Conservation (phyloP, 1,140 invertebrate genomes). For the Drosophila neocordata region DNA sequence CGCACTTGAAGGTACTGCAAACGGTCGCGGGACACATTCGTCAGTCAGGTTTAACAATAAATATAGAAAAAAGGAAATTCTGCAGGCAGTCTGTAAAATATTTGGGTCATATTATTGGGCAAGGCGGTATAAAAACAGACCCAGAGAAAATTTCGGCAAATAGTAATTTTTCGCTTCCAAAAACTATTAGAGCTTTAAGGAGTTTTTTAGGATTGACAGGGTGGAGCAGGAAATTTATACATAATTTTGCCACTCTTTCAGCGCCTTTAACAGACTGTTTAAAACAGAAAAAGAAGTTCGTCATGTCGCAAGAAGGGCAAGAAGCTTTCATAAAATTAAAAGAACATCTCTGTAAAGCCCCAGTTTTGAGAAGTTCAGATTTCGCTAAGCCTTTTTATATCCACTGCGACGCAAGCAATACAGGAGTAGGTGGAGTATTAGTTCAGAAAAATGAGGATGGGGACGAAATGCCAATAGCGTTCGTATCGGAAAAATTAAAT, state of each 20-base stretch:
- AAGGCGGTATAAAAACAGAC: constrained; percentile 15
- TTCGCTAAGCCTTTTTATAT: no score
- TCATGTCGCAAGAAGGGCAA: no score
- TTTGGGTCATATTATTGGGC: constrained; percentile 14
- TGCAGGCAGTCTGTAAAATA: constrained; percentile 8
- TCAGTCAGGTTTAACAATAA: no score
- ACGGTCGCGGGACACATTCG: no score
- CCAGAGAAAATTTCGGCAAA: constrained; percentile 11
- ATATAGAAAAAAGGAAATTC: constrained; percentile 19
- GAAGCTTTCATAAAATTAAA: no score
- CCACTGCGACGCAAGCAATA: no score
- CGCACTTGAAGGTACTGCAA: no score
- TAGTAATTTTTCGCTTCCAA: not conserved
- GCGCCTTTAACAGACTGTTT: not conserved
- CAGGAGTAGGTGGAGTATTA: no score
- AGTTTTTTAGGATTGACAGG: not conserved
- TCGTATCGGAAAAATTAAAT: not conserved
- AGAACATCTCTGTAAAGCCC: no score
- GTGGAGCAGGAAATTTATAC: not conserved
- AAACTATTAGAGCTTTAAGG: not conserved
- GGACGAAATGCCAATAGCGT: not conserved
- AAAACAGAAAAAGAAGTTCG: no score
- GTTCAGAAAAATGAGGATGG: no score
- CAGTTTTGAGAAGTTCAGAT: no score
- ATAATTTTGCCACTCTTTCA: not conserved